Base-by-base conservation (phyloP, 1,140 invertebrate genomes). In the Apis dorsata region DNA sequence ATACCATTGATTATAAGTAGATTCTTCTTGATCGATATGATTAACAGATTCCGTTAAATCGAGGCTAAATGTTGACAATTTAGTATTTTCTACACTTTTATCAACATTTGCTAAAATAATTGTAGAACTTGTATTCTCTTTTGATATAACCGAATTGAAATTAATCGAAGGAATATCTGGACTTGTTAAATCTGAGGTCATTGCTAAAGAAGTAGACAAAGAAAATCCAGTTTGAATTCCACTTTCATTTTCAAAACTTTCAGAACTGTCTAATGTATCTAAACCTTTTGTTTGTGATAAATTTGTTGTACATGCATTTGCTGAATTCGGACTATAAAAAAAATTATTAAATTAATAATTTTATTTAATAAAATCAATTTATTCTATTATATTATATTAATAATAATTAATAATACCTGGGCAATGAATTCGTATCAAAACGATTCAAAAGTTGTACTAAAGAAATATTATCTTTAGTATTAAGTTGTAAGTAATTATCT, bases 71-170 rank as follows among this genome's bases (percentile, higher is more conserved):
- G 73, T 28, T 66, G 75, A 51, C 63, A 80, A 57, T 17, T 80
- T 21, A 12, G 53, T n/a, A 65, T 84, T 76, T 4, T 88, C 82
- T n/a, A 34, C 2, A 59, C 28, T 73, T 69, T 78, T 55, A 9
- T 55, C 60, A 24, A 24, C 24, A 53, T 57, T 83, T 49, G 34
- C 15, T 24, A 70, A 49, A 55, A 34, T 75, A 34, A 74, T 83
- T 19, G 86, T 59, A 12, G 92, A 88, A 85, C 89, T 92, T 3
- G 92, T 84, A 80, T 88, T 92, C 60, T 91, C 91, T 78, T 92
- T 91, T 8, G 89, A 91, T 24, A 82, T 85, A 2, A 83, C 51
- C 2, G 91, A 82, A 66, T 86, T 91, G 9, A 90, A 57, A 75
- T 89, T 93, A 51, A 89, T 68, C 0, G 88, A 91, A 8, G 85